These are phyloP conservation scores for Parnassius mnemosyne DNA, from an alignment of 2,888 invertebrate genomes.

Conservation along the genomic window DNA sequence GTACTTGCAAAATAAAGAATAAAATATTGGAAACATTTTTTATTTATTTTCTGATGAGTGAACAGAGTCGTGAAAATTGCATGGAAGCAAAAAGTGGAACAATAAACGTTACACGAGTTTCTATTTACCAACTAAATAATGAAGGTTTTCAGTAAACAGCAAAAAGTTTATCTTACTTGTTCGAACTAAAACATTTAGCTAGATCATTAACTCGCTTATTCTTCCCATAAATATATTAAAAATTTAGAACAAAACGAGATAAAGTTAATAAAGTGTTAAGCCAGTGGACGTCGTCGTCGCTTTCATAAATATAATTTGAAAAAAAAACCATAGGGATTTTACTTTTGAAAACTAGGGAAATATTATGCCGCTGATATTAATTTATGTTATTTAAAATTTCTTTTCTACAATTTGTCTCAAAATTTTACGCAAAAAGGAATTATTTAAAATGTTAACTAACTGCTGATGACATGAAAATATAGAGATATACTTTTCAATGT, in stretches of 20 bases:
- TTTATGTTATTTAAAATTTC: slow-evolving; percentile 44
- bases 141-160: neutral
- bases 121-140: too few species aligned
- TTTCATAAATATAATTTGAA: slow-evolving; percentile 69
- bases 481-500: too few species aligned
- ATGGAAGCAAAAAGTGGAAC: slow-evolving; percentile 1
- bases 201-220: too few species aligned
- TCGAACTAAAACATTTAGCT: slow-evolving; percentile 38
- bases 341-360: slow-evolving; percentile 52
- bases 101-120: slow-evolving; percentile 22
- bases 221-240: slow-evolving; percentile 35
- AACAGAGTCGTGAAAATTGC: neutral
- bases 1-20: too few species aligned
- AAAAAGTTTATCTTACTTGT: neutral
- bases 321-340: slow-evolving; percentile 61
- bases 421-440: too few species aligned
- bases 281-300: slow-evolving; percentile 50
- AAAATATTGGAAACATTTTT: too few species aligned
- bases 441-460: too few species aligned
- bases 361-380: slow-evolving; percentile 44
- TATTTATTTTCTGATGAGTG: too few species aligned
- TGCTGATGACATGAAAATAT: too few species aligned
- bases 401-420: too few species aligned
- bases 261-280: slow-evolving; percentile 63
- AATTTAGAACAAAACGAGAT: slow-evolving; percentile 56